phyloP scores from a whole-genome alignment of 1,140 invertebrate species.

The Neuroterus valhalla region DNA sequence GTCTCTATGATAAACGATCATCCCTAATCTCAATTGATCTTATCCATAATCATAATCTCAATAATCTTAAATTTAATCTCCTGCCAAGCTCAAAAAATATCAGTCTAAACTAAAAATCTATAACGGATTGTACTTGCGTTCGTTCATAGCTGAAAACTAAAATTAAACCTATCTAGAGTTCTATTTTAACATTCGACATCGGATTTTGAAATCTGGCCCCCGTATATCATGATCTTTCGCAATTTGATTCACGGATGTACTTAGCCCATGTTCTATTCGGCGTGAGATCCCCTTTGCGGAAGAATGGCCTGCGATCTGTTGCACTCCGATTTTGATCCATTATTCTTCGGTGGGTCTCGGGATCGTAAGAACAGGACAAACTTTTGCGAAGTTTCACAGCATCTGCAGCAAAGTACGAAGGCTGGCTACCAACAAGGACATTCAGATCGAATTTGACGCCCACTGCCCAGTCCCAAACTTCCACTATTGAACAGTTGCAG shows the following conservation, averaged over 20 bases:
- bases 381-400: constrained; percentile 80
- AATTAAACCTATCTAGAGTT: constrained; percentile 47
- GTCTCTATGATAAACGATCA: no score
- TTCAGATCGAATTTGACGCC: constrained; percentile 80
- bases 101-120: not conserved
- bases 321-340: constrained; percentile 74
- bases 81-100: not conserved
- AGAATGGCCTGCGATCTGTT: constrained; percentile 74
- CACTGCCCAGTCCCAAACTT: constrained; percentile 84
- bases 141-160: constrained; percentile 14
- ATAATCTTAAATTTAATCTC: not conserved
- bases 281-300: constrained; percentile 76
- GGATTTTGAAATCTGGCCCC: constrained; percentile 52
- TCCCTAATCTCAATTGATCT: no score
- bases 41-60: not conserved
- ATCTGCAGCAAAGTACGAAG: constrained; percentile 71
- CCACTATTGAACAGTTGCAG: constrained; percentile 81
- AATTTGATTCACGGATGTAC: constrained; percentile 82
- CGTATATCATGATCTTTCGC: constrained; percentile 71
- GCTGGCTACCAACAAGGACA: constrained; percentile 79
- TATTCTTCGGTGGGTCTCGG: constrained; percentile 75
- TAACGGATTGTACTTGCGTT: constrained; percentile 4
- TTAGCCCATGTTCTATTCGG: constrained; percentile 83
- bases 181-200: constrained; percentile 36
- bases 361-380: constrained; percentile 80